Evolutionary conservation across 2,888 invertebrate species (phyloP), one percentile per base, ranked within the genome.

Genomic region (Watsonalla cultraria): DNA sequence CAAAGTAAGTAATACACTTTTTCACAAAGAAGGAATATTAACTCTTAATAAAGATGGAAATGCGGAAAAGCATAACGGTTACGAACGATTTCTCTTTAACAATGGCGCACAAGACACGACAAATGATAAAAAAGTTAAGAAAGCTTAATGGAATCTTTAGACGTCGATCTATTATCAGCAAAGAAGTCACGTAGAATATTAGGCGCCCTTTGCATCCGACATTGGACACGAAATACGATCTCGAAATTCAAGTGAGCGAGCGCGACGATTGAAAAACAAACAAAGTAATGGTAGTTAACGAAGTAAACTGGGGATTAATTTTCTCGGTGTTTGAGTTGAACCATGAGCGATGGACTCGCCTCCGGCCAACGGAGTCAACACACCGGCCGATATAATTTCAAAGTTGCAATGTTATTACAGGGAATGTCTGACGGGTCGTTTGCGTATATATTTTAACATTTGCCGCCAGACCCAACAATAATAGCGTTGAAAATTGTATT

Each of bases 151-250:
- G 82, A 80, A 80, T 80, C 75, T 80, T 76, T 71, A 74, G 67
- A 79, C 78, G 70, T 72, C 76, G 74, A 78, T 78, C 78, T 80
- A 78, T 76, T 78, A 76, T 73, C 70, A 64, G 61, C 58, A 65
- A 68, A 71, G 71, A 72, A 83, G 88, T 89, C 89, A 88, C 89
- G 89, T 88, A 89, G 79, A 86, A 85, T 86, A 89, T 88, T 84
- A 84, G 78, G 76, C 64, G 78, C 75, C 72, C 70, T 78, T 78
- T 70, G 64, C 67, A 62, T 64, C 64, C 59, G 68, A 70, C 66
- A 68, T 67, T 70, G 57, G 66, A 70, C 66, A 65, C 70, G 66
- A 71, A 74, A 74, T 66, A 69, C 70, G 72, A 76, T 74, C 69
- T 68, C 62, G 59, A 64, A 68, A 68, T 66, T 54, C 54, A 76